Conservation (phyloP, 2,797 vertebrate genomes). For the Bradypus variegatus region DNA sequence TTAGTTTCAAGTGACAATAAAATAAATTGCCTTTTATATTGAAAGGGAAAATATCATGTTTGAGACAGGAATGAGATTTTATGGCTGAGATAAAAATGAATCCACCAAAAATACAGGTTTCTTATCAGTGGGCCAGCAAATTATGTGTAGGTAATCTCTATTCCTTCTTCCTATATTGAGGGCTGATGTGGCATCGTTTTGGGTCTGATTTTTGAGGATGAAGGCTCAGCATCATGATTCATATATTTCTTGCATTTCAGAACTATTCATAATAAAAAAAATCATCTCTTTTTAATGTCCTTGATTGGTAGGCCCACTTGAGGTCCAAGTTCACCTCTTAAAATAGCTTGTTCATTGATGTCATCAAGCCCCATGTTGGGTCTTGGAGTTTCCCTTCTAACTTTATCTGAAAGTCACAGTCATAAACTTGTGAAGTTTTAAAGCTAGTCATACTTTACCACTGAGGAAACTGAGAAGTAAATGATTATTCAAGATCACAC, state of each 20-base stretch:
- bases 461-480: neutral
- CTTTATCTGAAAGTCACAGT: neutral
- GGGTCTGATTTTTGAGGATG: neutral
- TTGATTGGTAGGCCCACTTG: neutral
- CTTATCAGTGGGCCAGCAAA: conserved; percentile 28
- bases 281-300: neutral
- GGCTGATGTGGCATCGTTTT: neutral
- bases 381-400: neutral
- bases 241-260: conserved; percentile 24
- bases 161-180: neutral
- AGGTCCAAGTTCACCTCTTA: neutral
- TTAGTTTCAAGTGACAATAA: conserved; percentile 64
- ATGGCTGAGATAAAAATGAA: conserved; percentile 52
- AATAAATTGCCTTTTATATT: conserved; percentile 62
- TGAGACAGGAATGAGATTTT: conserved; percentile 57
- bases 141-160: neutral
- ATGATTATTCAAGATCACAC: neutral
- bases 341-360: neutral
- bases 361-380: neutral
- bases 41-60: conserved; percentile 59
- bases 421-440: neutral
- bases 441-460: neutral
- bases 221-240: neutral
- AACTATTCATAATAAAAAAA: neutral
- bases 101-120: conserved; percentile 49